Evolutionary conservation across 2,888 invertebrate species (phyloP).

Genomic region (Sarcophaga caerulescens): DNA sequence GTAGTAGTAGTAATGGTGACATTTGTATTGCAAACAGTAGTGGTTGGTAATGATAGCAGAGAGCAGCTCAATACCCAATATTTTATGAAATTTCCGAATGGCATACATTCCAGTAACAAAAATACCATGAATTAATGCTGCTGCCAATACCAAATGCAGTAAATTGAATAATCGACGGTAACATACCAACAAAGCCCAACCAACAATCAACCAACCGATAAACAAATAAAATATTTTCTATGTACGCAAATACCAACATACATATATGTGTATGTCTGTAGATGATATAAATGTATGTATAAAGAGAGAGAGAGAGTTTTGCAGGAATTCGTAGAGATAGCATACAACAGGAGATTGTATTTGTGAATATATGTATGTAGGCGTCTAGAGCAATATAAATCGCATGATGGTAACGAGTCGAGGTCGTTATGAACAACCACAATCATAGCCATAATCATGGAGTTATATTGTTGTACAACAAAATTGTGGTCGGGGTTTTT

Average conservation of each 20-base stretch:
- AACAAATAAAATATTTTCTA: not conserved
- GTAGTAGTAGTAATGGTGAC: slow-evolving; percentile 4
- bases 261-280: too few relatives aligned
- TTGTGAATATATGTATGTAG: not conserved
- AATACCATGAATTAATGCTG: slow-evolving; percentile 67
- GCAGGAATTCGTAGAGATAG: not conserved
- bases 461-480: slow-evolving; percentile 53
- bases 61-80: slow-evolving; percentile 63
- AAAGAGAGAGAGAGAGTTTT: not conserved
- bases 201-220: not conserved
- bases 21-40: slow-evolving; percentile 27
- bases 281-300: not conserved
- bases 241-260: not conserved
- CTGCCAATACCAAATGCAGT: slow-evolving; percentile 67
- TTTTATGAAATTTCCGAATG: slow-evolving; percentile 68
- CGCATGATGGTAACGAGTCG: slow-evolving; percentile 45
- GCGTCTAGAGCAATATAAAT: not conserved
- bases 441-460: slow-evolving; percentile 60
- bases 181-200: slow-evolving; percentile 30
- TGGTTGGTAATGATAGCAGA: slow-evolving; percentile 54
- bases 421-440: slow-evolving; percentile 64
- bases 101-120: slow-evolving; percentile 66
- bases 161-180: slow-evolving; percentile 67
- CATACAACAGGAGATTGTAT: not conserved
- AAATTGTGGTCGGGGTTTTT: slow-evolving; percentile 52